Evolutionary conservation across 2,113 vertebrate genomes (phyloP).

Genomic region (Phyllostomus discolor): DNA sequence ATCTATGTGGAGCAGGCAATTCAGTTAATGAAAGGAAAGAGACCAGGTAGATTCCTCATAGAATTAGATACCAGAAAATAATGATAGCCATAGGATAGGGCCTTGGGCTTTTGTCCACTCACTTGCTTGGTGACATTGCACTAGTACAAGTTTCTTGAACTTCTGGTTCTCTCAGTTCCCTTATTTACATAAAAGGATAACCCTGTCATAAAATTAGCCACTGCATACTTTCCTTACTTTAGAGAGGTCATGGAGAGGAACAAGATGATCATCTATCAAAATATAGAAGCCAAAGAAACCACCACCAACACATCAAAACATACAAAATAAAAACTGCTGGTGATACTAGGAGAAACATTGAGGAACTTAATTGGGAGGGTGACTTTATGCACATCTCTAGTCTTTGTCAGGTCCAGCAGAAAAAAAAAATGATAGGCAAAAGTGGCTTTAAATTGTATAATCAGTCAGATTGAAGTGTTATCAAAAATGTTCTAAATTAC

Average conservation of each 20-base stretch:
- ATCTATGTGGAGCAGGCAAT: neutral
- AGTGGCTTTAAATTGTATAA: neutral
- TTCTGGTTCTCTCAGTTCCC: neutral
- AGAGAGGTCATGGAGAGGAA: neutral
- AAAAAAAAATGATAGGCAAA: neutral
- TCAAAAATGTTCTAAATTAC: neutral
- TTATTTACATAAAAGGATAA: neutral
- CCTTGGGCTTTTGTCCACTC: too few relatives aligned
- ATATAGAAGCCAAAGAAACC: neutral
- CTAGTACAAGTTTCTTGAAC: neutral
- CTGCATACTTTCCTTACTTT: neutral
- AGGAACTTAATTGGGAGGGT: neutral
- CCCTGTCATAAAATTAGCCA: neutral
- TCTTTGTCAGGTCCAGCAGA: neutral
- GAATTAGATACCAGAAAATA: neutral
- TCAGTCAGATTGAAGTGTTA: neutral
- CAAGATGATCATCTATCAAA: neutral
- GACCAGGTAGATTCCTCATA: neutral
- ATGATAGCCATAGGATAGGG: neutral
- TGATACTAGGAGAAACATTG: neutral
- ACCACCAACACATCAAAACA: neutral
- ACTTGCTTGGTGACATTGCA: neutral
- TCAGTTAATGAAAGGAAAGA: neutral
- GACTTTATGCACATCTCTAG: neutral
- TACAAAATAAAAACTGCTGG: neutral